A percentile compares a stretch with the other conserved stretches of the same genome.
phyloP scores from a whole-genome alignment of 2,113 vertebrate species.

The Athene noctua region DNA sequence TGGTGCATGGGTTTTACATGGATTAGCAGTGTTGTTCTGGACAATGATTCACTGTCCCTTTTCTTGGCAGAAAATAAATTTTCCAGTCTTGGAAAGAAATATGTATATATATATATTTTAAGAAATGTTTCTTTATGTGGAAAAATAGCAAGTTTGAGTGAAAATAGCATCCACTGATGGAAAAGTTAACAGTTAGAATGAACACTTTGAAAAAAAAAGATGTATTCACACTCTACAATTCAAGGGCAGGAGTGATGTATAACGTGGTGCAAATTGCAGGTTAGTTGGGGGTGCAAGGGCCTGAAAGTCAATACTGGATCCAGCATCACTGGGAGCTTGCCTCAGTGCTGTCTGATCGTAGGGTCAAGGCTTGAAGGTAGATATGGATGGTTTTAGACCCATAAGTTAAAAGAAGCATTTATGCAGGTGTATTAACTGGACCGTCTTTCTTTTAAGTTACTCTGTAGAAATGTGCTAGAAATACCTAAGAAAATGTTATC shows the following conservation, averaged over 20 bases:
- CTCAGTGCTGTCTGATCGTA: background rate
- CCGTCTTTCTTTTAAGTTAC: background rate
- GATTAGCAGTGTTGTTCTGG: constrained; percentile 58
- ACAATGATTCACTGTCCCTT: constrained; percentile 66
- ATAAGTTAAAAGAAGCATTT: background rate
- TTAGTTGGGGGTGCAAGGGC: background rate
- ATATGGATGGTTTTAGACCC: background rate
- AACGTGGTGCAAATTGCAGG: background rate
- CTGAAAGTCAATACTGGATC: background rate
- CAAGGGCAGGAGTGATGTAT: background rate
- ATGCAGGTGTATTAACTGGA: background rate
- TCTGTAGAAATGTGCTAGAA: background rate
- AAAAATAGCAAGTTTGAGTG: constrained; percentile 28
- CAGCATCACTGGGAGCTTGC: background rate
- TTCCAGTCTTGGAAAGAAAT: constrained; percentile 55
- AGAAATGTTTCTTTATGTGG: constrained; percentile 33
- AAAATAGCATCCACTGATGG: background rate
- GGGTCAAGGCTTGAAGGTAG: background rate
- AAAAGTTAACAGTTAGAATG: background rate
- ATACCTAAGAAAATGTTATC: background rate
- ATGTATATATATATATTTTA: background rate
- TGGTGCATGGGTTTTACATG: constrained; percentile 21
- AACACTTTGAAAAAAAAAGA: background rate
- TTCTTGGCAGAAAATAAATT: constrained; percentile 51
- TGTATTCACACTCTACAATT: background rate